Evolutionary conservation across 2,797 vertebrate genomes (phyloP).

Genomic region (Tauraco hartlaubi): DNA sequence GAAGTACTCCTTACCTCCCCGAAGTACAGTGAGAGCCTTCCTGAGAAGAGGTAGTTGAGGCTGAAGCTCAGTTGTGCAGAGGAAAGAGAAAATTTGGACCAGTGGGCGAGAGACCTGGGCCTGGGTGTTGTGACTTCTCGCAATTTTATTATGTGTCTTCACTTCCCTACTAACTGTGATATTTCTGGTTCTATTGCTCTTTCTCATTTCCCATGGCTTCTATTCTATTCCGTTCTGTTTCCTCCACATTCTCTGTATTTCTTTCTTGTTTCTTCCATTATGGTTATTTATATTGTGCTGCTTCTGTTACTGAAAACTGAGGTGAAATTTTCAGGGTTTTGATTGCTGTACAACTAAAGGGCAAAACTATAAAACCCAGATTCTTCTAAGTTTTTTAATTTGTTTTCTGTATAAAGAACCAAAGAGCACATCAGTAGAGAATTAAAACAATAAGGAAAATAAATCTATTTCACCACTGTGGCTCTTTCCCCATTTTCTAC

Average conservation of each 20-base stretch:
- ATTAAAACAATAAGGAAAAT: slow-evolving; percentile 25
- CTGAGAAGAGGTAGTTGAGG: not conserved
- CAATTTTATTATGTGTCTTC: not conserved
- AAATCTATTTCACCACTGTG: not conserved
- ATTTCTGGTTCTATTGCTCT: not conserved
- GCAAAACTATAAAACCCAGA: not conserved
- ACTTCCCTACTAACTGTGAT: not conserved
- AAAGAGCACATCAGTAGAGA: not conserved
- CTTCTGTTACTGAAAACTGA: not conserved
- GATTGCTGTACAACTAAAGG: not conserved
- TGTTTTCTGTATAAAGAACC: not conserved
- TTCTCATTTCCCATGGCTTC: not conserved
- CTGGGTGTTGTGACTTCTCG: not conserved
- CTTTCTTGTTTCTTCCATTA: not conserved
- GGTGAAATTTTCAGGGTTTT: not conserved
- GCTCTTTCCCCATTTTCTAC: not conserved
- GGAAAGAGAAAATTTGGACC: not conserved
- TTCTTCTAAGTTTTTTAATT: not conserved
- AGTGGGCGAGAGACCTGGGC: not conserved
- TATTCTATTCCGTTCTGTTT: not conserved
- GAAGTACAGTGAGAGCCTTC: not conserved
- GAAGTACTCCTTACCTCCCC: not conserved
- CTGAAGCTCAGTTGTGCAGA: not conserved
- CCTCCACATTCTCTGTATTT: not conserved
- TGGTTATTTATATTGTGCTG: not conserved